Conservation (phyloP, 1,140 invertebrate species). For the Zaprionus tsacasi region DNA sequence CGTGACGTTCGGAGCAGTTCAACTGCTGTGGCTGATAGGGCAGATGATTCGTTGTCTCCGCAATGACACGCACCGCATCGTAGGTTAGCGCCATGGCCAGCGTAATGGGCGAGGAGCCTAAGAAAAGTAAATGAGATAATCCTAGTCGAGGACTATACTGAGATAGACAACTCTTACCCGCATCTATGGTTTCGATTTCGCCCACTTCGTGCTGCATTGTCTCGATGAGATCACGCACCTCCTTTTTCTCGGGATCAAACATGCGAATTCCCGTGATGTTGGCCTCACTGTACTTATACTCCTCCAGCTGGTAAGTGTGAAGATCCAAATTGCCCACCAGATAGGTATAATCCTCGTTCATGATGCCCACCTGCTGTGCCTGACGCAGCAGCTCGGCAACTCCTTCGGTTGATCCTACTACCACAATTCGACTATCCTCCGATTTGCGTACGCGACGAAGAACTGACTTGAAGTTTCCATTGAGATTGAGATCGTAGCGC, state of each 20-base stretch:
- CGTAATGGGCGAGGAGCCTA: conserved; percentile 83
- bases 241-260: conserved; percentile 86
- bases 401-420: conserved; percentile 90
- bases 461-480: conserved; percentile 84
- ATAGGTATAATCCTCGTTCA: conserved; percentile 90
- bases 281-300: conserved; percentile 92
- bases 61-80: conserved; percentile 91
- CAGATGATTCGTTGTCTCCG: conserved; percentile 82
- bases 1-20: conserved; percentile 85
- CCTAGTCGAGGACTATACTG: background rate
- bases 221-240: conserved; percentile 66
- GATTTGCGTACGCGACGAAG: conserved; percentile 85
- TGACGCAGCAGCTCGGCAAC: conserved; percentile 88
- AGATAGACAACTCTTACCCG: conserved; percentile 27
- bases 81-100: conserved; percentile 90
- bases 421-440: conserved; percentile 89
- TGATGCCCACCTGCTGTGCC: conserved; percentile 93
- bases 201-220: conserved; percentile 61
- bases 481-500: conserved; percentile 85
- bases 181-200: conserved; percentile 50
- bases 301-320: conserved; percentile 91
- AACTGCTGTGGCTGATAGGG: conserved; percentile 67
- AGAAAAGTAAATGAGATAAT: background rate
- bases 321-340: conserved; percentile 92
- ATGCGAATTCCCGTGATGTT: conserved; percentile 93